Percentiles rank a stretch among this genome's conserved stretches.
Conservation (phyloP, 2,797 vertebrate genomes). For the Ispidina lecontei region DNA sequence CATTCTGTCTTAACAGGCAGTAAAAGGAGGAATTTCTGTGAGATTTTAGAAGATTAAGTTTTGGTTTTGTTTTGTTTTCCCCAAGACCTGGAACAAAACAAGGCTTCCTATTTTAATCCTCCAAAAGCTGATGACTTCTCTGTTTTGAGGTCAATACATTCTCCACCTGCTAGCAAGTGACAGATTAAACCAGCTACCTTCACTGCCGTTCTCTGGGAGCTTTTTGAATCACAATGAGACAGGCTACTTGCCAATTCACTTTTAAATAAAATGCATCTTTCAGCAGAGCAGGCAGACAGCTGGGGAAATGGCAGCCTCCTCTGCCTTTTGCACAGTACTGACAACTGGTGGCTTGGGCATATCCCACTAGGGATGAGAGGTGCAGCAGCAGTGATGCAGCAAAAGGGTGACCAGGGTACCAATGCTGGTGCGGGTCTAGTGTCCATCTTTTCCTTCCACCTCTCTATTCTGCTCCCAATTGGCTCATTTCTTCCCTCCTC, state of each 20-base stretch:
- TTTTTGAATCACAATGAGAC: background rate
- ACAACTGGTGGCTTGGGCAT: background rate
- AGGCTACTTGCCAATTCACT: background rate
- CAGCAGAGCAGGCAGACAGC: background rate
- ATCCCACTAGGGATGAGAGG: fast-evolving
- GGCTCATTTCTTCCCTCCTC: background rate
- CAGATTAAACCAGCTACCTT: background rate
- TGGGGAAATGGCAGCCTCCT: background rate
- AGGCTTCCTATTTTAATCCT: background rate
- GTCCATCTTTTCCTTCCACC: background rate
- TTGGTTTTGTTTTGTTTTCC: background rate
- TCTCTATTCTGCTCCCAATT: fast-evolving
- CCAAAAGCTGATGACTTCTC: background rate
- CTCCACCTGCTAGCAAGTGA: background rate
- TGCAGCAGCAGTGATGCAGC: background rate
- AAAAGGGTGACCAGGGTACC: background rate
- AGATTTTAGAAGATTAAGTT: background rate
- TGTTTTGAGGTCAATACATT: background rate
- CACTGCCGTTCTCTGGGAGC: background rate
- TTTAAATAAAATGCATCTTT: background rate
- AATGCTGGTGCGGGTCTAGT: fast-evolving
- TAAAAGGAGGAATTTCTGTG: background rate
- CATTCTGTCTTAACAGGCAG: background rate
- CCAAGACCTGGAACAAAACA: background rate
- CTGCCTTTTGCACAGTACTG: background rate